phyloP scores from a whole-genome alignment of 2,113 vertebrate genomes.

The Microtus ochrogaster region DNA sequence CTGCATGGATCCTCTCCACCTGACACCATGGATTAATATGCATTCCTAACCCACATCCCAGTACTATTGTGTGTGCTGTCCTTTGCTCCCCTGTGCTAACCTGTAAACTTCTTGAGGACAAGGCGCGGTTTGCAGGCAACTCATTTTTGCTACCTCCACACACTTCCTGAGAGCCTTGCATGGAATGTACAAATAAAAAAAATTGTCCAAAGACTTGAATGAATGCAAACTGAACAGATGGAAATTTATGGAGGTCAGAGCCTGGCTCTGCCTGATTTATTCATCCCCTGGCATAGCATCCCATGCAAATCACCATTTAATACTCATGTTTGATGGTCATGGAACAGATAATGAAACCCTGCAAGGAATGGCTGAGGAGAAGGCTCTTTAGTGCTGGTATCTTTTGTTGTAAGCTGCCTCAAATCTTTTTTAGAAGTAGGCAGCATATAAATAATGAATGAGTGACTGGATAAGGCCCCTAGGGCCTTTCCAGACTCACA shows the following conservation, averaged over 20 bases:
- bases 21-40: not conserved
- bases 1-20: not conserved
- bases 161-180: not conserved
- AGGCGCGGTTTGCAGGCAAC: not conserved
- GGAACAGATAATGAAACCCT: constrained; percentile 68
- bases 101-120: not conserved
- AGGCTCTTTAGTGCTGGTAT: constrained; percentile 50
- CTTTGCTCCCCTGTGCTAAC: not conserved
- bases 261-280: constrained; percentile 61
- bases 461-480: constrained; percentile 16
- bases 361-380: constrained; percentile 57
- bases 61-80: accelerated
- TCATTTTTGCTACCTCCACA: not conserved
- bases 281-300: constrained; percentile 55
- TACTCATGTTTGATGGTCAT: constrained; percentile 69
- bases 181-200: constrained; percentile 63
- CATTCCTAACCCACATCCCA: not conserved
- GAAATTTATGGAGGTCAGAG: constrained; percentile 60
- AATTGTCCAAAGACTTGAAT: constrained; percentile 65
- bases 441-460: constrained; percentile 68
- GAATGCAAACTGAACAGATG: constrained; percentile 7
- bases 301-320: constrained; percentile 76
- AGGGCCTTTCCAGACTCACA: not conserved
- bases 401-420: constrained; percentile 66
- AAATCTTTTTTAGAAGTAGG: constrained; percentile 55